Percentiles rank a stretch among this genome's conserved stretches.
phyloP scores from a whole-genome alignment of 2,113 vertebrate species.

The Girardinichthys multiradiatus region DNA sequence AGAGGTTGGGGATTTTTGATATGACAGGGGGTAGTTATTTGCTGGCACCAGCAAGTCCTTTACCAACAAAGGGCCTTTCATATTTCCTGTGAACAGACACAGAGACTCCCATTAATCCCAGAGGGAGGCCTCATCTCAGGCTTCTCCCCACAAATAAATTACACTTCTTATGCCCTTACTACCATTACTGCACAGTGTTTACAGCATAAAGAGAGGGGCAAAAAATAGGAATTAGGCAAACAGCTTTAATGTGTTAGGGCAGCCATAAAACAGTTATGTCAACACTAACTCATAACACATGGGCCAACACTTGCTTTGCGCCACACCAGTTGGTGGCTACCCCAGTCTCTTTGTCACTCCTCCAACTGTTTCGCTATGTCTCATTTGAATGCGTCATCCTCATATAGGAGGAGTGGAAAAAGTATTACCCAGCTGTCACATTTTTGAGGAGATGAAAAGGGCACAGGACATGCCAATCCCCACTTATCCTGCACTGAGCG shows the following conservation, averaged over 20 bases:
- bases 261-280: constrained; percentile 72
- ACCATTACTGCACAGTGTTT: constrained; percentile 70
- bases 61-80: constrained; percentile 81
- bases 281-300: constrained; percentile 75
- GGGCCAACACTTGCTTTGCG: constrained; percentile 78
- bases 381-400: constrained; percentile 42
- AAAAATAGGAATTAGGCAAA: constrained; percentile 62
- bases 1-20: constrained; percentile 75
- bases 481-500: constrained; percentile 65
- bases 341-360: constrained; percentile 16
- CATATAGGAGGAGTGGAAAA: constrained; percentile 49
- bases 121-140: constrained; percentile 72
- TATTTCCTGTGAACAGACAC: constrained; percentile 80
- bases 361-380: constrained; percentile 25
- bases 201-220: constrained; percentile 56
- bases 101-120: constrained; percentile 78
- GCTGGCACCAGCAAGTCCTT: constrained; percentile 74
- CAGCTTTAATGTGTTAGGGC: constrained; percentile 77
- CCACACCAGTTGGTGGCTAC: constrained; percentile 51
- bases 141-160: constrained; percentile 77
- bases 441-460: constrained; percentile 66
- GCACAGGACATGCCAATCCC: constrained; percentile 70
- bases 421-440: constrained; percentile 75
- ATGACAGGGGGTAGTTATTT: constrained; percentile 78
- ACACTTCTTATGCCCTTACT: constrained; percentile 72